These are phyloP conservation scores for Papilio helenus DNA, from an alignment of 1,140 invertebrate species.

Conservation along the genomic window DNA sequence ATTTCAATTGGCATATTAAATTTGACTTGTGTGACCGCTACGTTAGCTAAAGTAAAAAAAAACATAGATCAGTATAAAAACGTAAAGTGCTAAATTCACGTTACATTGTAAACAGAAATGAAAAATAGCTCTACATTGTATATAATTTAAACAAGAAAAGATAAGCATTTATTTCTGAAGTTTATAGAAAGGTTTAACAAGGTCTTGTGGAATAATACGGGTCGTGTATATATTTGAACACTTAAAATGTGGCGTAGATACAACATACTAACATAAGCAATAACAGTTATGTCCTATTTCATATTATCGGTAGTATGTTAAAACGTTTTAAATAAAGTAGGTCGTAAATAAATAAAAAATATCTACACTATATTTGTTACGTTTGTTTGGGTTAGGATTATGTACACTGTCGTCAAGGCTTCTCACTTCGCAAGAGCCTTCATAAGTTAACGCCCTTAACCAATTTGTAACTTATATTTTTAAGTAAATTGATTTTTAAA, in stretches of 20 bases:
- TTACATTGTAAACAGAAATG: background rate
- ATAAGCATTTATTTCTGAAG: background rate
- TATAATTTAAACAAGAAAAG: background rate
- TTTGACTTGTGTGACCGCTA: background rate
- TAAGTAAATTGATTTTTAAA: background rate
- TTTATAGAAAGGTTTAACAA: background rate
- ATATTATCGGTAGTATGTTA: background rate
- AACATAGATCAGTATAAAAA: background rate
- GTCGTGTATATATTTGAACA: background rate
- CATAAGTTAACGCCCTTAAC: conserved; percentile 20
- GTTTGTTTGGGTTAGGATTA: background rate
- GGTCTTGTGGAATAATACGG: background rate
- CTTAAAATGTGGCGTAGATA: background rate
- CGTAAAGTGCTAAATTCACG: background rate
- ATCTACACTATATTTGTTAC: background rate
- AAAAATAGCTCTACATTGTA: conserved; percentile 1
- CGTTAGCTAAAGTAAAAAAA: background rate
- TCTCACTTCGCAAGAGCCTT: conserved; percentile 4
- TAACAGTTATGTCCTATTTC: background rate
- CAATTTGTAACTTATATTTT: background rate
- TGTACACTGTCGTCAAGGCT: conserved; percentile 16
- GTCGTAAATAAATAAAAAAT: background rate
- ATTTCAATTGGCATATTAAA: background rate
- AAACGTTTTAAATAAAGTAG: background rate
- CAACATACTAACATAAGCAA: background rate